These are phyloP conservation scores for Caenorhabditis inopinata DNA, from an alignment of 1,140 invertebrate species.

Conservation along the genomic window DNA sequence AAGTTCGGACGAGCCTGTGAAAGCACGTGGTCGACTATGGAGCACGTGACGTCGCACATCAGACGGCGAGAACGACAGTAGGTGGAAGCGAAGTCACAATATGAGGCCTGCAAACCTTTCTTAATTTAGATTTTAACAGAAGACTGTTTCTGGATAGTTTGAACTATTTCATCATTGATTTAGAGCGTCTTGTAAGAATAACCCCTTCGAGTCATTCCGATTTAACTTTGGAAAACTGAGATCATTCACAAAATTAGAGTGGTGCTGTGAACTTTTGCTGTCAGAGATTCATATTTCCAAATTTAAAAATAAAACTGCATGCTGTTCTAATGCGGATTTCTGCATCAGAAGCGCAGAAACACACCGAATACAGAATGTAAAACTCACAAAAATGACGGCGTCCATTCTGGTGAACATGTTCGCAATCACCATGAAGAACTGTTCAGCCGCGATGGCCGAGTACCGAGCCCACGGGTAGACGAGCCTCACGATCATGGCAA, in stretches of 20 bases:
- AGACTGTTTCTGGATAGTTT: too few relatives aligned
- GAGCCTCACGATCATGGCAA: neutral
- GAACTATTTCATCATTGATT: too few relatives aligned
- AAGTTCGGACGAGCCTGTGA: neutral
- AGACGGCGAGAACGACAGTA: constrained; percentile 13
- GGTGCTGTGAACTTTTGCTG: too few relatives aligned
- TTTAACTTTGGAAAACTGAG: too few relatives aligned
- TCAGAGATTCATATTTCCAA: too few relatives aligned
- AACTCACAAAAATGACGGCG: neutral
- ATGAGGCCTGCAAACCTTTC: constrained; percentile 1
- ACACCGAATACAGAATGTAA: neutral
- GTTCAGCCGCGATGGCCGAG: neutral
- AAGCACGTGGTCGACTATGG: neutral
- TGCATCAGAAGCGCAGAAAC: too few relatives aligned
- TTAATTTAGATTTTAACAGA: too few relatives aligned
- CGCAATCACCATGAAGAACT: neutral
- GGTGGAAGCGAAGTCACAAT: neutral
- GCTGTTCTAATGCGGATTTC: too few relatives aligned
- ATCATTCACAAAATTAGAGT: too few relatives aligned
- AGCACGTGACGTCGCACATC: constrained; percentile 7
- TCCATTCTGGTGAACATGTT: constrained; percentile 10
- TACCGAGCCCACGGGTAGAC: constrained; percentile 3
- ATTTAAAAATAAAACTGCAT: too few relatives aligned
- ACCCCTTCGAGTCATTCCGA: too few relatives aligned
- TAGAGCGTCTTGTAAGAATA: too few relatives aligned